Base-by-base conservation (phyloP, 2,113 vertebrate genomes). In the Isichthys henryi region DNA sequence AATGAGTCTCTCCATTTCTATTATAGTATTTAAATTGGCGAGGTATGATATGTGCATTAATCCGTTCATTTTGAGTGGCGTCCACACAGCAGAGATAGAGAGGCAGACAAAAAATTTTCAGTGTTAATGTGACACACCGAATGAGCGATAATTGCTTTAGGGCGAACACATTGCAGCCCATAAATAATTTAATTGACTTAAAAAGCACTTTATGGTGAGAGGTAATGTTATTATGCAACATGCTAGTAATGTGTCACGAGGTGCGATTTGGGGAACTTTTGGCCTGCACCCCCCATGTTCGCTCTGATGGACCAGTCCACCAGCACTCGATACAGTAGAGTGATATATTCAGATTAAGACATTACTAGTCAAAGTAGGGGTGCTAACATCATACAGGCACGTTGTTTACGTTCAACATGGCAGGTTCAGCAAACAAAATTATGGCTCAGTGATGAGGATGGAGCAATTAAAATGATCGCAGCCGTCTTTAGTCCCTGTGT, bases 171-270 rank as follows among this genome's bases (percentile, higher is more conserved):
- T 53, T 50, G 6, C 17, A 35, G 10, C 31, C 49, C 77, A 27
- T 35, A 89, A 89, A 56, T 82, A 80, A 83, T 83, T 82, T 43
- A 83, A 89, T 82, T 89, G 74, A 89, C 50, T 89, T 86, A 83
- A 89, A 89, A 83, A 77, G 66, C 50, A 83, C 88, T 89, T 89
- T 52, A 83, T 50, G 39, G 74, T 35, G 74, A 83, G 88, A 82
- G 48, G 70, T 89, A 56, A 83, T 89, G 74, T 89, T 89, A 53
- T 89, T 83, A 56, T 45, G 80, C 74, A 53, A 84, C 17, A 56
- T 3, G 13, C 35, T 13, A 21, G 15, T 31, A 53, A 56, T 10
- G 11, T 66, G 80, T 27, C 50, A 56, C 50, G 43, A 1, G 80
- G n/a, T 31, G 13, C 27, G 52, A 85, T 62, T 27, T 58, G 39